Evolutionary conservation across 2,113 vertebrate species (phyloP).

Genomic region (Gobiocypris rarus): DNA sequence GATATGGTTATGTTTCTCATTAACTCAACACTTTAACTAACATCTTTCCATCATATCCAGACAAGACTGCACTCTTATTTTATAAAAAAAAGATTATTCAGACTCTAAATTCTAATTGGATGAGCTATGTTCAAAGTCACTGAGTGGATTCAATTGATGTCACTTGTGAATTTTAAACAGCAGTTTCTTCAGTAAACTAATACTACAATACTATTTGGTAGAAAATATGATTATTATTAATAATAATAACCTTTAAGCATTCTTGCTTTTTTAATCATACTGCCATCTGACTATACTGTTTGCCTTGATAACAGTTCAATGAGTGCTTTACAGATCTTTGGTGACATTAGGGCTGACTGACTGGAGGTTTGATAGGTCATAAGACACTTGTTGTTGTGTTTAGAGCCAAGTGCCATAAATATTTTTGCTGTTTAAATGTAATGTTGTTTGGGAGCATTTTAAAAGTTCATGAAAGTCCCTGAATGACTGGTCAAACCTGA

Average conservation of each 20-base stretch:
- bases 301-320: background rate
- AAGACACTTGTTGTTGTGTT: background rate
- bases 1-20: too few relatives aligned
- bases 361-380: slow-evolving; percentile 9
- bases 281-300: background rate
- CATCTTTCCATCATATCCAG: too few relatives aligned
- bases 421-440: slow-evolving; percentile 53
- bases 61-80: too few relatives aligned
- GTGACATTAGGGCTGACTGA: background rate
- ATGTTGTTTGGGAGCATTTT: slow-evolving; percentile 75
- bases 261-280: background rate
- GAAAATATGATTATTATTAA: background rate
- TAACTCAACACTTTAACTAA: too few relatives aligned
- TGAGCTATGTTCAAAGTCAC: too few relatives aligned
- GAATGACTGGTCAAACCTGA: slow-evolving; percentile 72
- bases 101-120: too few relatives aligned
- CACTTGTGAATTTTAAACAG: background rate
- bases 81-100: too few relatives aligned
- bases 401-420: slow-evolving; percentile 16
- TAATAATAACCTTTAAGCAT: background rate
- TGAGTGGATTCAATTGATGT: background rate
- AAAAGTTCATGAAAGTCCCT: slow-evolving; percentile 61
- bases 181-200: background rate
- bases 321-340: background rate
- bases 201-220: background rate